Conservation (phyloP, 2,113 vertebrate genomes). For the Psophia crepitans region DNA sequence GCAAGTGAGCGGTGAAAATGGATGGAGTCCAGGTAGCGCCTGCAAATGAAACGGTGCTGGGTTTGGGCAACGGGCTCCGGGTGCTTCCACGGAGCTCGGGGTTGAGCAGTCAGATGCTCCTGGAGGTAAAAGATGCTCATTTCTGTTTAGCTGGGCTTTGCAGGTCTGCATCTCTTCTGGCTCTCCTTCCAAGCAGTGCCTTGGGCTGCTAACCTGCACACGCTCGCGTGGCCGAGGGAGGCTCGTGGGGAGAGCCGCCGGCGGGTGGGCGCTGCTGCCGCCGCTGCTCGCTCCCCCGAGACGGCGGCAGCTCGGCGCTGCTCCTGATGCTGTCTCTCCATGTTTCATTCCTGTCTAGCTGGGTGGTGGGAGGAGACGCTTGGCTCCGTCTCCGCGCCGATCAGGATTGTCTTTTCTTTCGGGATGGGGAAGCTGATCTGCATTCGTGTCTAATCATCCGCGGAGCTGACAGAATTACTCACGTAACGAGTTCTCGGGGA, state of each 20-base stretch:
- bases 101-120: accelerated
- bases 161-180: neutral
- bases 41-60: neutral
- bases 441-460: neutral
- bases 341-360: neutral
- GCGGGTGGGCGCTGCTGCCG: neutral
- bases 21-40: neutral
- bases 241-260: neutral
- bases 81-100: accelerated
- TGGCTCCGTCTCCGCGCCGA: neutral
- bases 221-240: neutral
- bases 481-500: neutral
- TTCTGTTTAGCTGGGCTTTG: neutral
- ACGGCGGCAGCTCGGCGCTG: neutral
- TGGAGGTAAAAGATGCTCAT: accelerated
- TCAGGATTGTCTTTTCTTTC: neutral
- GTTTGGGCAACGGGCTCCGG: neutral
- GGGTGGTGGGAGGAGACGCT: constrained; percentile 13
- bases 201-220: neutral
- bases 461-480: neutral
- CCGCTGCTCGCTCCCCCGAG: neutral
- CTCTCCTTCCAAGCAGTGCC: neutral
- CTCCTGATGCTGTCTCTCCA: neutral
- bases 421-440: neutral
- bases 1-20: neutral